phyloP scores from a whole-genome alignment of 2,888 invertebrate genomes.

The Lypha dubia region DNA sequence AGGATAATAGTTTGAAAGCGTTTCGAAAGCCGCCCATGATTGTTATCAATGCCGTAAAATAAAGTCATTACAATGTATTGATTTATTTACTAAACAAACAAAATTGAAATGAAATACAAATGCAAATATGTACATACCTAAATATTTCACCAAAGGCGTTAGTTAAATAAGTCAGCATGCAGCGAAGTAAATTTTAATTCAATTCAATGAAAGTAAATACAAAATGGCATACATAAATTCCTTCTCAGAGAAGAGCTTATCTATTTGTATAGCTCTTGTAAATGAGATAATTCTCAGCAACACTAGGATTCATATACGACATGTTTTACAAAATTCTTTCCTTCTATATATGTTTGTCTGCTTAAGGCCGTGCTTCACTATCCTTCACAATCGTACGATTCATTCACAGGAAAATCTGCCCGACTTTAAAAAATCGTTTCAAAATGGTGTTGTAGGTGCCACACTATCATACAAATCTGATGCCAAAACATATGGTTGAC shows the following conservation, averaged over 20 bases:
- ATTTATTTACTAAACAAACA: constrained; percentile 24
- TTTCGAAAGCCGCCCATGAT: background rate
- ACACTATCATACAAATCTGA: no score
- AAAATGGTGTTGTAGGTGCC: no score
- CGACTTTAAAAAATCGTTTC: no score
- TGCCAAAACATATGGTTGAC: no score
- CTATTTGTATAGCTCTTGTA: background rate
- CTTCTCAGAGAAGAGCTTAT: background rate
- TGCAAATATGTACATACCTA: constrained; percentile 11
- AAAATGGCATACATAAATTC: constrained; percentile 18
- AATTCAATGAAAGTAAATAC: constrained; percentile 7
- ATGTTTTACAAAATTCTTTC: no score
- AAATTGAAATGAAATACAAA: background rate
- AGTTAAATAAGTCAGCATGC: constrained; percentile 44
- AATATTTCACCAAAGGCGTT: constrained; percentile 16
- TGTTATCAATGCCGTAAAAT: constrained; percentile 36
- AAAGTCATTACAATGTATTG: constrained; percentile 54
- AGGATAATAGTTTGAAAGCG: constrained; percentile 35
- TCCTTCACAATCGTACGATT: no score
- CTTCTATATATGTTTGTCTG: no score
- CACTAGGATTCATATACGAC: background rate
- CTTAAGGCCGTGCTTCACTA: no score
- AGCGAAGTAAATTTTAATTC: background rate
- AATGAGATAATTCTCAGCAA: constrained; percentile 11
- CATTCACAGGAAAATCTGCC: no score